Conservation (phyloP, 2,113 vertebrate genomes). For the Meles meles region DNA sequence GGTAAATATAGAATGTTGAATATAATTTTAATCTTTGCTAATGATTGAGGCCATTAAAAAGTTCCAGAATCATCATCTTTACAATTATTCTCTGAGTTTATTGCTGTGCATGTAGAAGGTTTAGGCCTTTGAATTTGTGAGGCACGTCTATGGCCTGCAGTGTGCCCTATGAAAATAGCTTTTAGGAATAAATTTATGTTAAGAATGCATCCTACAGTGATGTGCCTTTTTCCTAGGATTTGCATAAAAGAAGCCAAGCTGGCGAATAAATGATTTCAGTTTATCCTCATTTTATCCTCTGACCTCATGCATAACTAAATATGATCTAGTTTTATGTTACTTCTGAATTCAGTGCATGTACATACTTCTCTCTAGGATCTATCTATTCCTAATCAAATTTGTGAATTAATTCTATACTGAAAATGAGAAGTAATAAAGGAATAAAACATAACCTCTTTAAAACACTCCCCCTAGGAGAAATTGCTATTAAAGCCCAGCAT, state of each 20-base stretch:
- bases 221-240: background rate
- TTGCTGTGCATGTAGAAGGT: background rate
- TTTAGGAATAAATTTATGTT: background rate
- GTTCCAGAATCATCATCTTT: constrained; percentile 61
- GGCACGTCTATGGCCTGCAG: background rate
- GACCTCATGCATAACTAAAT: constrained; percentile 3
- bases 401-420: background rate
- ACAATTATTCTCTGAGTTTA: constrained; percentile 51
- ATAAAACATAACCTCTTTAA: background rate
- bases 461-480: background rate
- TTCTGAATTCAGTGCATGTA: background rate
- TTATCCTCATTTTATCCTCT: constrained; percentile 26
- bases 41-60: constrained; percentile 60
- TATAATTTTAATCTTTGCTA: constrained; percentile 65
- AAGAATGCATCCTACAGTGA: background rate
- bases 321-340: constrained; percentile 46
- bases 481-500: background rate
- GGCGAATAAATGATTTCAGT: background rate
- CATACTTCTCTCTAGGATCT: background rate
- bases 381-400: constrained; percentile 43
- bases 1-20: constrained; percentile 57
- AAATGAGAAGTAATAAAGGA: constrained; percentile 34
- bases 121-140: constrained; percentile 36
- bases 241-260: constrained; percentile 37
- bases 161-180: constrained; percentile 6